A percentile compares a stretch with the other conserved stretches of the same genome.
These are phyloP conservation scores for Morus bassanus DNA, from an alignment of 2,797 vertebrate species.

Conservation along the genomic window DNA sequence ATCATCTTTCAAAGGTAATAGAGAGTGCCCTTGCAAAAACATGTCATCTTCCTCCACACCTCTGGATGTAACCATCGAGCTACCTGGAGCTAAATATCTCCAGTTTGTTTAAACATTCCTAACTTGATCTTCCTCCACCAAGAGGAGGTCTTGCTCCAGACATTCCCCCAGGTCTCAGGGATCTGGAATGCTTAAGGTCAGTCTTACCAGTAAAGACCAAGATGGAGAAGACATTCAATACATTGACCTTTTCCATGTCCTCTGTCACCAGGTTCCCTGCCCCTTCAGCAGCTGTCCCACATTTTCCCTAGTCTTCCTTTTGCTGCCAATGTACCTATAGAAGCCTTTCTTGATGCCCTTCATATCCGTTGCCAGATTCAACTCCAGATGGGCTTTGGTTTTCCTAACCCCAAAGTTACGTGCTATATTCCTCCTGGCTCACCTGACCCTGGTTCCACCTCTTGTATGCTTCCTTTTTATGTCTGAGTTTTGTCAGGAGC, in stretches of 20 bases:
- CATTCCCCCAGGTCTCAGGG: background rate
- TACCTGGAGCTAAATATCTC: background rate
- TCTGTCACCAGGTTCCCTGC: background rate
- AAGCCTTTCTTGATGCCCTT: background rate
- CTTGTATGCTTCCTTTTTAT: background rate
- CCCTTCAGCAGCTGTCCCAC: background rate
- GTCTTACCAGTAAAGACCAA: background rate
- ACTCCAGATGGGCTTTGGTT: background rate
- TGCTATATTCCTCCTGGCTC: background rate
- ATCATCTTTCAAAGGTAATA: background rate
- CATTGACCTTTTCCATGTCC: background rate
- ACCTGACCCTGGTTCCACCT: background rate
- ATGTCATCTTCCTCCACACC: background rate
- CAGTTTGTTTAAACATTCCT: background rate
- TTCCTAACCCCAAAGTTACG: background rate
- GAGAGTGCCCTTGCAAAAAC: background rate
- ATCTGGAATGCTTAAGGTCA: background rate
- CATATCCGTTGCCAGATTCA: background rate
- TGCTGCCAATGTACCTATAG: background rate
- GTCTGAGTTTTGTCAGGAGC: background rate
- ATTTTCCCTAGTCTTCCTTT: background rate
- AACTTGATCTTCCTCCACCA: background rate
- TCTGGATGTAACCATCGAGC: background rate
- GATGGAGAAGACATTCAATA: background rate
- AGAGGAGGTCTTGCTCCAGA: background rate